A percentile compares a stretch with the other conserved stretches of the same genome.
These are phyloP conservation scores for Magallana ariakensis DNA, from an alignment of 1,140 invertebrate genomes.

Conservation along the genomic window DNA sequence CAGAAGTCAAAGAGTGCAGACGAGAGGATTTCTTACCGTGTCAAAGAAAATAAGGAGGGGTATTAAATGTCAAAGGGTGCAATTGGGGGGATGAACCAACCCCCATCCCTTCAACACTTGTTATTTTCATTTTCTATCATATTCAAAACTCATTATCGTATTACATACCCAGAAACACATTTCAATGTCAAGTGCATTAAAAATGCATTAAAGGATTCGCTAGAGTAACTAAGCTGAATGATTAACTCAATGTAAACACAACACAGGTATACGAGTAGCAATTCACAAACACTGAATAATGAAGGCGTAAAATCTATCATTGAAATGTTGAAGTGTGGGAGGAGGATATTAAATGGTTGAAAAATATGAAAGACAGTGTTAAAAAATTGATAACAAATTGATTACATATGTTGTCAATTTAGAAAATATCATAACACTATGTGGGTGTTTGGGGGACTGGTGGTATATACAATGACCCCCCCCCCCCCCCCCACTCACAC, in stretches of 20 bases:
- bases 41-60: not conserved
- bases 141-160: constrained; percentile 18
- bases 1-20: constrained; percentile 21
- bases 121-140: not conserved
- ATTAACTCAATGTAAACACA: not conserved
- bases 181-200: not conserved
- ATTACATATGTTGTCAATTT: no score
- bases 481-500: not conserved
- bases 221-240: constrained; percentile 3
- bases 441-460: no score
- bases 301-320: no score
- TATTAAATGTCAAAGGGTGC: constrained; percentile 21
- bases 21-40: not conserved
- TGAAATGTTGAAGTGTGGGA: no score
- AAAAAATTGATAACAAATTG: no score
- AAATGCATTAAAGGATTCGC: constrained; percentile 6
- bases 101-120: not conserved
- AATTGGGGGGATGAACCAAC: not conserved
- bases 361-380: no score
- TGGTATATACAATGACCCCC: not conserved
- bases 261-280: no score
- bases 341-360: no score
- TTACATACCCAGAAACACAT: not conserved
- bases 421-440: no score
- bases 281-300: no score